A percentile compares a stretch with the other conserved stretches of the same genome.
Conservation (phyloP, 2,113 vertebrate species). For the Edolisoma coerulescens region DNA sequence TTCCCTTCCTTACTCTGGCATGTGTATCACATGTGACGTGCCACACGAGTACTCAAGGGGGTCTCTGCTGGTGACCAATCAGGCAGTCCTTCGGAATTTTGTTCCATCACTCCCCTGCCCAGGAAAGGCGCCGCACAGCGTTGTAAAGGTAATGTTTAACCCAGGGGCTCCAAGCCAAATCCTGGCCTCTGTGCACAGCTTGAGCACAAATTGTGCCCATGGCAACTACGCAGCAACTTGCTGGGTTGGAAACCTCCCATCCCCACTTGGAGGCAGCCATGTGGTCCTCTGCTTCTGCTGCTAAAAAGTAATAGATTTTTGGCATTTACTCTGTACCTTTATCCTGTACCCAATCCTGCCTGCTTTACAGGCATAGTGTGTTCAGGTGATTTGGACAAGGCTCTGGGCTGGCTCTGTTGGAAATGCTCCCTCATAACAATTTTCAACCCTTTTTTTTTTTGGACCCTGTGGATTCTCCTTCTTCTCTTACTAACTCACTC, state of each 20-base stretch:
- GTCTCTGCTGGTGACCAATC: not conserved
- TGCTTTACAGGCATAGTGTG: not conserved
- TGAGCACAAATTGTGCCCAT: conserved; percentile 57
- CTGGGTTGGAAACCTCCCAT: conserved; percentile 37
- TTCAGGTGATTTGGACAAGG: not conserved
- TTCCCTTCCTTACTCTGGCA: not conserved
- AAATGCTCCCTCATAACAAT: not conserved
- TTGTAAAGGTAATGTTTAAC: conserved; percentile 41
- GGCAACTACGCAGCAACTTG: not conserved
- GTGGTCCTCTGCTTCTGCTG: conserved; percentile 31
- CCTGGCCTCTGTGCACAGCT: conserved; percentile 11
- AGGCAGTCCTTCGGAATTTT: not conserved
- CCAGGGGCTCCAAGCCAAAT: conserved; percentile 33
- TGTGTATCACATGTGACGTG: fast-evolving
- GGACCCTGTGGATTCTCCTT: not conserved
- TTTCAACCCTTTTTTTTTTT: not conserved
- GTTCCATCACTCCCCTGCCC: not conserved
- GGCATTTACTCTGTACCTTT: not conserved
- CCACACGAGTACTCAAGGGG: not conserved
- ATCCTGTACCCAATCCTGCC: not conserved
- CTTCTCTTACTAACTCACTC: not conserved
- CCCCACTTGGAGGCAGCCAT: conserved; percentile 1
- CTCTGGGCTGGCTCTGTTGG: not conserved
- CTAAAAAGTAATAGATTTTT: conserved; percentile 13
- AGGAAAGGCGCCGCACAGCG: not conserved